A percentile compares a stretch with the other conserved stretches of the same genome.
Conservation (phyloP, 1,140 invertebrate genomes). For the Mesaphorura yosii region DNA sequence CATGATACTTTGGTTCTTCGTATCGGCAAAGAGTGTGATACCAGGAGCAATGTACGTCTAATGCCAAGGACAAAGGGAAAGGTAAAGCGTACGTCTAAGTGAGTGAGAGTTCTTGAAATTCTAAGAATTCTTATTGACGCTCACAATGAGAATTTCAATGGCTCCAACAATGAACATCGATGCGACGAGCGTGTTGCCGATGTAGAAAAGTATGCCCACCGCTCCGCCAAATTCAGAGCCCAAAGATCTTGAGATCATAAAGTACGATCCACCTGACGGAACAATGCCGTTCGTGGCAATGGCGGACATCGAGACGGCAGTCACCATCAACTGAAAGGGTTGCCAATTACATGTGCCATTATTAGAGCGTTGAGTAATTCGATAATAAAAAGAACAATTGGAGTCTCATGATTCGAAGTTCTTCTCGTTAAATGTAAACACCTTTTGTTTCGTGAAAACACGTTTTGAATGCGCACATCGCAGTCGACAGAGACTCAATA, state of each 20-base stretch:
- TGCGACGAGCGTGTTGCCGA: slow-evolving; percentile 91
- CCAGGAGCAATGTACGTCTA: slow-evolving; percentile 94
- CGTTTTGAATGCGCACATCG: no score
- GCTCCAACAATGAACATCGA: slow-evolving; percentile 99
- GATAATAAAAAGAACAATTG: no score
- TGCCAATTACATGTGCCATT: no score
- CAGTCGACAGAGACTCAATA: no score
- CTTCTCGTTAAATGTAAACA: no score
- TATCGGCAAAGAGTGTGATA: slow-evolving; percentile 87
- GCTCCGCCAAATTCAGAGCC: slow-evolving; percentile 98
- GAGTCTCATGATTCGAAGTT: no score
- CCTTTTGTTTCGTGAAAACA: no score
- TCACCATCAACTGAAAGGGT: slow-evolving; percentile 84
- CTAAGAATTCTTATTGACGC: no score
- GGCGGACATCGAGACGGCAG: slow-evolving; percentile 96
- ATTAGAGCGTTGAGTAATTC: no score
- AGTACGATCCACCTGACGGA: slow-evolving; percentile 95
- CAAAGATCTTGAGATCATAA: slow-evolving; percentile 96
- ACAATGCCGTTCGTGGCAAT: slow-evolving; percentile 99
- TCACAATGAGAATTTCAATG: slow-evolving; percentile 93
- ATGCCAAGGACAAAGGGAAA: slow-evolving; percentile 26
- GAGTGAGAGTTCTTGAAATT: no score
- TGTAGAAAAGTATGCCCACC: slow-evolving; percentile 95
- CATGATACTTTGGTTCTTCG: slow-evolving; percentile 64
- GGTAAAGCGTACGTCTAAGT: no score